Percentiles rank a stretch among this genome's conserved stretches.
Evolutionary conservation across 2,888 invertebrate genomes (phyloP).

Genomic region (Ectropis crepuscularia): DNA sequence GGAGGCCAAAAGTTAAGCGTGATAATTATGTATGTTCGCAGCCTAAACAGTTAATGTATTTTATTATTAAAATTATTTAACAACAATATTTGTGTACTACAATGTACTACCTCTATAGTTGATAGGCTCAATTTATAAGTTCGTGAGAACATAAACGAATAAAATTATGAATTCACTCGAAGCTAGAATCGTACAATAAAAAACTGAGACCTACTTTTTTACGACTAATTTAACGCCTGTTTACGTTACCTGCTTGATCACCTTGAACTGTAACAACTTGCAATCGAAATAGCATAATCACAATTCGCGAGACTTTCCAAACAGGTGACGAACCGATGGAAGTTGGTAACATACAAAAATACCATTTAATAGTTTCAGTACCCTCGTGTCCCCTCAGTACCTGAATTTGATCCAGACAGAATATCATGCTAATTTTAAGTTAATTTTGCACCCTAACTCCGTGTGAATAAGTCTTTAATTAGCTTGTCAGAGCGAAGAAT

Average conservation of each 20-base stretch:
- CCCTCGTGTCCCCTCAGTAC: background rate
- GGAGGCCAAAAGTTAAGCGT: too few relatives aligned
- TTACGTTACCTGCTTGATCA: conserved; percentile 23
- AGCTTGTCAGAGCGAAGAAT: conserved; percentile 2
- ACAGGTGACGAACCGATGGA: conserved; percentile 2
- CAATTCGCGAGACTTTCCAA: conserved; percentile 12
- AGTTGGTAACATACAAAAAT: conserved; percentile 1
- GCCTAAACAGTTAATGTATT: too few relatives aligned
- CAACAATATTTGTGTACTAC: too few relatives aligned
- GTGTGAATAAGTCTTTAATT: background rate
- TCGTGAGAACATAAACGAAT: background rate
- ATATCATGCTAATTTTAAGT: background rate
- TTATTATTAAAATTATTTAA: too few relatives aligned
- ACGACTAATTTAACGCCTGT: conserved; percentile 22
- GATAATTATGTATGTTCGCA: too few relatives aligned
- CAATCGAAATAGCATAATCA: conserved; percentile 28
- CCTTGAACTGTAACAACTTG: conserved; percentile 29
- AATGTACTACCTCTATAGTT: too few relatives aligned
- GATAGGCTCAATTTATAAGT: too few relatives aligned
- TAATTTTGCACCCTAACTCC: background rate
- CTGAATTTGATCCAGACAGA: background rate
- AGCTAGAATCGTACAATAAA: background rate
- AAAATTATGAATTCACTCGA: background rate
- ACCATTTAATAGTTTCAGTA: conserved; percentile 7
- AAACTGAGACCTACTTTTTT: conserved; percentile 15